Evolutionary conservation across 2,797 vertebrate genomes (phyloP).

Genomic region (Artibeus lituratus): DNA sequence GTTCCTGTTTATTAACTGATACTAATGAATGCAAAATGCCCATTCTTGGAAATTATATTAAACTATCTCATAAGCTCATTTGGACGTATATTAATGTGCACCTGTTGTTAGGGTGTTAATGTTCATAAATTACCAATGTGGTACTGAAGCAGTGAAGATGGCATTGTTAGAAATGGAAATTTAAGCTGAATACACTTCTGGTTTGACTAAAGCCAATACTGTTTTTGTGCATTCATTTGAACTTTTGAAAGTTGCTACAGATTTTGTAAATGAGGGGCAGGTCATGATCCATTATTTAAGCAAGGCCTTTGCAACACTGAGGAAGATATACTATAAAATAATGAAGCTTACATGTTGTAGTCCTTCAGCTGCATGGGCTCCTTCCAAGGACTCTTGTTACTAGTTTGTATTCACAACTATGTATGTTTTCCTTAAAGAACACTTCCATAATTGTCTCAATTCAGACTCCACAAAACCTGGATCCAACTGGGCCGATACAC

Average conservation of each 20-base stretch:
- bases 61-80: background rate
- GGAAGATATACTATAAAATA: background rate
- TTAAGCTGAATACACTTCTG: background rate
- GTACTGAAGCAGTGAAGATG: background rate
- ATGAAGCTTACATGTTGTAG: background rate
- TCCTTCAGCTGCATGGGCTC: background rate
- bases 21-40: background rate
- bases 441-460: background rate
- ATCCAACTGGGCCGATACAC: background rate
- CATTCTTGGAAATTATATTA: background rate
- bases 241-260: background rate
- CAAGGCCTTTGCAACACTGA: background rate
- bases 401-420: background rate
- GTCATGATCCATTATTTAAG: background rate
- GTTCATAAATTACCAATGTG: background rate
- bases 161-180: background rate
- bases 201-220: background rate
- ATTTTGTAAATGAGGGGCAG: background rate
- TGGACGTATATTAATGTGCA: background rate
- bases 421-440: background rate
- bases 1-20: background rate
- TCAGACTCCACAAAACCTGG: background rate
- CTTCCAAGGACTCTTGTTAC: background rate
- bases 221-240: background rate
- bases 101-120: background rate